A percentile compares a stretch with the other conserved stretches of the same genome.
phyloP scores from a whole-genome alignment of 1,140 invertebrate species.

The Drosophila melanica region DNA sequence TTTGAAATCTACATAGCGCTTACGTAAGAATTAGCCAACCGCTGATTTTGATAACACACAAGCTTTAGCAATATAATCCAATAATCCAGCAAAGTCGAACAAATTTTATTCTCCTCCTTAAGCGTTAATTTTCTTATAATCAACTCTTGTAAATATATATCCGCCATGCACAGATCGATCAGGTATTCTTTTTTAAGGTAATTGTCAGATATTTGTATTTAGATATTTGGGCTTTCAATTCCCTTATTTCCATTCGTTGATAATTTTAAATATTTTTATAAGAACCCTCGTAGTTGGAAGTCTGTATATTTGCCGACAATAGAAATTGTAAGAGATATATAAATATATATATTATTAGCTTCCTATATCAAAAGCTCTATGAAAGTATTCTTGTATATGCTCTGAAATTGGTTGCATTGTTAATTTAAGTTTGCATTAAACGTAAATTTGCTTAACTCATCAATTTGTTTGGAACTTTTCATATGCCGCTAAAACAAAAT shows the following conservation, averaged over 20 bases:
- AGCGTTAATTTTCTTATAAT: slow-evolving; percentile 20
- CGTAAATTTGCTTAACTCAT: slow-evolving; percentile 48
- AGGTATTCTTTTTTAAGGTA: neutral
- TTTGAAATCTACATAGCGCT: slow-evolving; percentile 39
- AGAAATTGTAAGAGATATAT: neutral
- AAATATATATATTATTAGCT: neutral
- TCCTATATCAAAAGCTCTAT: neutral
- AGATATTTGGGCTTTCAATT: neutral
- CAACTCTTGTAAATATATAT: slow-evolving; percentile 29
- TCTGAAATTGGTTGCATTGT: slow-evolving; percentile 41
- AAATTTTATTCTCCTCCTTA: slow-evolving; percentile 13
- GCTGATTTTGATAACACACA: slow-evolving; percentile 20
- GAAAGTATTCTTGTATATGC: slow-evolving; percentile 7
- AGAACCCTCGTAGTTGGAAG: slow-evolving; percentile 16
- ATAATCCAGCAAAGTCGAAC: slow-evolving; percentile 3
- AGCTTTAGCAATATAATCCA: slow-evolving; percentile 22
- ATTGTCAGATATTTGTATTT: slow-evolving; percentile 11
- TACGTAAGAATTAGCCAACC: slow-evolving; percentile 38
- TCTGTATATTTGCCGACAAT: slow-evolving; percentile 19
- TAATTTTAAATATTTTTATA: neutral
- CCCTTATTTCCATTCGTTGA: neutral
- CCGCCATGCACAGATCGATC: slow-evolving; percentile 33
- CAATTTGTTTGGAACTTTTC: slow-evolving; percentile 41
- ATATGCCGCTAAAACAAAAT: slow-evolving; percentile 13
- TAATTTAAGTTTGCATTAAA: slow-evolving; percentile 53